Base-by-base conservation (phyloP, 2,113 vertebrate species). In the Oophaga pumilio region DNA sequence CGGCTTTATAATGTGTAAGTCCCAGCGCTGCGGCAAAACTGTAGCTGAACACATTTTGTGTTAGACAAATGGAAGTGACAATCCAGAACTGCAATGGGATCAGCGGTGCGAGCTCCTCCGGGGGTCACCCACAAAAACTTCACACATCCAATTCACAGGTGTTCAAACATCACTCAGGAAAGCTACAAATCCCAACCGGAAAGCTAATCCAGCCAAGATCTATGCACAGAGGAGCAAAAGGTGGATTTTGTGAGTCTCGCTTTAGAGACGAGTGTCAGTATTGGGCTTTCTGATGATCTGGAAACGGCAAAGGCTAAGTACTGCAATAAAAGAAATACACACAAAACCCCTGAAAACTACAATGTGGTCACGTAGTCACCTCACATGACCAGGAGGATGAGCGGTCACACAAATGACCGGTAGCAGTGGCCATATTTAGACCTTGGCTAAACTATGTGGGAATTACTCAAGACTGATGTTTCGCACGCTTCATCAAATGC, bases 121-220 rank as follows among this genome's bases (percentile, higher is more conserved):
- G 60, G 79, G 62, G 80, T 33, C 8, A 20, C n/a, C 11, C 18
- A 60, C 20, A 60, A 12, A 73, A 64, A 49, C 60, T 68, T 66
- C 80, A 68, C 80, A 82, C 80, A 66, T 82, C 52, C 43, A 50
- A 52, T 52, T 82, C 60, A 66, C 80, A 82, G 60, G 52, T 68
- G 57, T 82, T 68, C 80, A 81, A 78, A 81, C 79, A 20, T 43
- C 59, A 50, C 66, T 20, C 59, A 50, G 79, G 10, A 82, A 82
- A 2, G 1, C 20, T 66, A 82, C 79, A 82, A 15, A 59, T 49
- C 79, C 33, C 60, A 52, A 49, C 43, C 22, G 33, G 59, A 60
- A 18, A 52, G 49, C 12, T 82, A 82, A 82, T 66, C 60, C 60
- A 26, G 4, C 60, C 49, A 33, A 64, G 12, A 49, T 43, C 59